Evolutionary conservation across 2,113 vertebrate species (phyloP).

Genomic region (Falcunculus frontatus): DNA sequence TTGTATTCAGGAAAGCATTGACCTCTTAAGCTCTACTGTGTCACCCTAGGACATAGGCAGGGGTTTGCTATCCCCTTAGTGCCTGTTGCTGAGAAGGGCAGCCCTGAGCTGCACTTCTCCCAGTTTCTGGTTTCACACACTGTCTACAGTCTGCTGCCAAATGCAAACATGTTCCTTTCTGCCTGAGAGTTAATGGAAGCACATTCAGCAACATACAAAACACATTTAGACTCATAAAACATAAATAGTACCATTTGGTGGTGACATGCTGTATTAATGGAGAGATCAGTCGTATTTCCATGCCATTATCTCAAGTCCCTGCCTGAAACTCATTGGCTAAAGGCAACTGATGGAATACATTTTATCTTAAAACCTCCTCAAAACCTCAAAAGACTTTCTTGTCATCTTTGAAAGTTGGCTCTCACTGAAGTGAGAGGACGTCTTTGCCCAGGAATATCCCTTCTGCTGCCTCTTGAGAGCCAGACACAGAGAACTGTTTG

Average conservation of each 20-base stretch:
- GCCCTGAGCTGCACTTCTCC: not conserved
- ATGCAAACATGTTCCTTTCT: not conserved
- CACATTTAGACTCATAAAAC: constrained; percentile 69
- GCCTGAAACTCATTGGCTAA: constrained; percentile 21
- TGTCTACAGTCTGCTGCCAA: not conserved
- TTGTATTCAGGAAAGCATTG: not conserved
- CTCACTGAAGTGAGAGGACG: not conserved
- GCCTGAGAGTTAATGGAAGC: constrained; percentile 52
- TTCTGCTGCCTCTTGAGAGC: not conserved
- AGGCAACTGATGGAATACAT: constrained; percentile 10
- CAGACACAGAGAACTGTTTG: not conserved
- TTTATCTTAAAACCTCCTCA: not conserved
- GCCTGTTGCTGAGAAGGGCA: not conserved
- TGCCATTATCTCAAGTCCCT: constrained; percentile 32
- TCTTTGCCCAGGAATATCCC: not conserved
- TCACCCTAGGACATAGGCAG: not conserved
- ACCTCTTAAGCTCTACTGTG: not conserved
- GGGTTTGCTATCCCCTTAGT: not conserved
- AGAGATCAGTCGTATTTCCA: constrained; percentile 48
- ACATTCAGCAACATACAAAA: constrained; percentile 41
- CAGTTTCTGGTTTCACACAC: not conserved
- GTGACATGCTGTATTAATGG: constrained; percentile 41
- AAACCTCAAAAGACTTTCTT: not conserved
- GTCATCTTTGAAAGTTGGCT: not conserved
- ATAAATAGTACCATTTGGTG: constrained; percentile 60